Base-by-base conservation (phyloP, 2,797 vertebrate species). In the Lerista edwardsae region DNA sequence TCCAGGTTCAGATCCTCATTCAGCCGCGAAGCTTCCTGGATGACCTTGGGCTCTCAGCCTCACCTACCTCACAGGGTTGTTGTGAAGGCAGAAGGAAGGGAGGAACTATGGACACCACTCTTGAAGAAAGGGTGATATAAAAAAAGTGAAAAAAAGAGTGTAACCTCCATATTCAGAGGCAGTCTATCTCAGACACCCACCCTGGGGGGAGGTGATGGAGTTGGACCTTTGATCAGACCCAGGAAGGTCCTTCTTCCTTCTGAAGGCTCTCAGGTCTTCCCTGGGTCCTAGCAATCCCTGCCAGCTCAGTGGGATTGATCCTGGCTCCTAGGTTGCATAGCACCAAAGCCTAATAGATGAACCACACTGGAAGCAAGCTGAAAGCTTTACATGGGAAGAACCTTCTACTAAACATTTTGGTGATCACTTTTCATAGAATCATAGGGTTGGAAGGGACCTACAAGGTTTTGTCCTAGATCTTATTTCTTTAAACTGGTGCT, bases 401-500 rank as follows among this genome's bases (percentile, higher is more conserved):
- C 34, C 39, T 72, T 62, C 67, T 59, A 36, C 80, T 65, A 2
- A 7, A 87, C 84, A 5, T 75, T 34, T 23, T 1, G 51, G n/a
- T 12, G 29, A n/a, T 75, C 62, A 5, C 75, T 67, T 89, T n/a
- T n/a, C n/a, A n/a, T n/a, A n/a, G n/a, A n/a, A n/a, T n/a, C n/a
- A n/a, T n/a, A n/a, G n/a, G n/a, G n/a, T n/a, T n/a, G n/a, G n/a
- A n/a, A n/a, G n/a, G n/a, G n/a, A n/a, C n/a, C n/a, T n/a, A n/a
- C n/a, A n/a, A n/a, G n/a, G n/a, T n/a, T n/a, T 91, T 77, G 88
- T 55, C 14, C 69, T 88, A 83, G 31, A 79, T 86, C 10, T 61
- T 21, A 2, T 71, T 82, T 86, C 88, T 68, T 80, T 88, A 36
- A 87, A 85, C 78, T 90, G 73, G 34, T 89, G 83, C 19, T 86